Evolutionary conservation across 2,113 vertebrate species (phyloP).

Genomic region (Isurus oxyrinchus): DNA sequence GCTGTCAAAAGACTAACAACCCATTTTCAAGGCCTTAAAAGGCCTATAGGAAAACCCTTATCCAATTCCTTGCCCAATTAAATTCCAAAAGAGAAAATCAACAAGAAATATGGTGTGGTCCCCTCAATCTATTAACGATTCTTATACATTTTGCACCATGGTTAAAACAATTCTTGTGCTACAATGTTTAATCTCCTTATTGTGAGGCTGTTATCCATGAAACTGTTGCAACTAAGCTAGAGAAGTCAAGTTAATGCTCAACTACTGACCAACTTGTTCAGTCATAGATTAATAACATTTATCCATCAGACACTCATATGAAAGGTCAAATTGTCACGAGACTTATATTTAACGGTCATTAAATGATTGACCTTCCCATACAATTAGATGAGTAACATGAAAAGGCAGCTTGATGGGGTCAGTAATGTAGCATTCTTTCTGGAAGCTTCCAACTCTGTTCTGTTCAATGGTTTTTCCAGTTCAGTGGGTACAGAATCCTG

Average conservation of each 20-base stretch:
- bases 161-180: neutral
- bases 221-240: neutral
- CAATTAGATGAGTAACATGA: slow-evolving; percentile 6
- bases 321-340: neutral
- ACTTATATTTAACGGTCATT: neutral
- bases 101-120: neutral
- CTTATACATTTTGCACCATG: neutral
- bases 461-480: neutral
- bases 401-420: neutral
- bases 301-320: neutral
- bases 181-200: neutral
- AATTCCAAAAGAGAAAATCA: slow-evolving; percentile 11
- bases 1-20: slow-evolving; percentile 1
- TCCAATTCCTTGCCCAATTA: neutral
- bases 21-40: slow-evolving; percentile 17
- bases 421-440: neutral
- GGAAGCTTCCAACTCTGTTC: neutral
- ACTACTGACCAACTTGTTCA: neutral
- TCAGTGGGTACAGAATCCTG: neutral
- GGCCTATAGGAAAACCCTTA: neutral
- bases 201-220: neutral
- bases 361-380: neutral
- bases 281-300: neutral
- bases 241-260: neutral
- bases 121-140: neutral